phyloP scores from a whole-genome alignment of 2,797 vertebrate species.

The Diplodus puntazzo region DNA sequence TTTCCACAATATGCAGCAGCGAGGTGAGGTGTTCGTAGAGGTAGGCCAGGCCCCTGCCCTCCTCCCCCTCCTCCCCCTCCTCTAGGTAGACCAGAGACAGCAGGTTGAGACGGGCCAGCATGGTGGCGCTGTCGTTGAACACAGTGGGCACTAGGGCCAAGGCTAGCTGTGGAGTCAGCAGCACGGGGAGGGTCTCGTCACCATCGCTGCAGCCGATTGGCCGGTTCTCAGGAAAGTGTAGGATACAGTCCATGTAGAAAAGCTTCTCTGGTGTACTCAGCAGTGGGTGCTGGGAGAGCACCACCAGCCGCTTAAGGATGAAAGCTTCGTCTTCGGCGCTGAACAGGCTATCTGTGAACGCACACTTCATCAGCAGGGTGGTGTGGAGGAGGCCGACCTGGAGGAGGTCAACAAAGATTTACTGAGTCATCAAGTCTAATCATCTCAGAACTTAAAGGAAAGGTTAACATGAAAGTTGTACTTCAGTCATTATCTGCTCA shows the following conservation, averaged over 20 bases:
- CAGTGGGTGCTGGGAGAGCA: conserved; percentile 90
- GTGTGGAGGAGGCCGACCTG: conserved; percentile 86
- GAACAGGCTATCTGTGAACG: conserved; percentile 93
- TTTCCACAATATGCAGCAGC: conserved; percentile 81
- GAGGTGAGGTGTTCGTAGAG: conserved; percentile 84
- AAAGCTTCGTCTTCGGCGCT: conserved; percentile 90
- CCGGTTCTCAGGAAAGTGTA: conserved; percentile 92
- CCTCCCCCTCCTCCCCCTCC: conserved; percentile 77
- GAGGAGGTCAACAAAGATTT: not conserved
- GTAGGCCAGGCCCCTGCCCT: conserved; percentile 77
- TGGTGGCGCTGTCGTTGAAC: conserved; percentile 86
- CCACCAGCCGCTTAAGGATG: conserved; percentile 87
- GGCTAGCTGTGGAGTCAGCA: conserved; percentile 85
- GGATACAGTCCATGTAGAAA: conserved; percentile 90
- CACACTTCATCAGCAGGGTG: conserved; percentile 88
- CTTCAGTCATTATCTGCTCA: too few relatives aligned
- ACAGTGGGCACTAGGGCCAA: conserved; percentile 86
- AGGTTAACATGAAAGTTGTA: too few relatives aligned
- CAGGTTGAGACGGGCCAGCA: conserved; percentile 88
- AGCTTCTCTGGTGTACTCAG: conserved; percentile 83
- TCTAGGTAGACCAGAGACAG: conserved; percentile 88
- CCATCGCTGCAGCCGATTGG: conserved; percentile 83
- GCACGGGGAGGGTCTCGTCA: conserved; percentile 87
- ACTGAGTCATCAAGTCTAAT: not conserved
- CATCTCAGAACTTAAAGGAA: not conserved